Evolutionary conservation across 1,140 invertebrate species (phyloP), one percentile per base, ranked within the genome.

Genomic region (Trachelipus rathkii): DNA sequence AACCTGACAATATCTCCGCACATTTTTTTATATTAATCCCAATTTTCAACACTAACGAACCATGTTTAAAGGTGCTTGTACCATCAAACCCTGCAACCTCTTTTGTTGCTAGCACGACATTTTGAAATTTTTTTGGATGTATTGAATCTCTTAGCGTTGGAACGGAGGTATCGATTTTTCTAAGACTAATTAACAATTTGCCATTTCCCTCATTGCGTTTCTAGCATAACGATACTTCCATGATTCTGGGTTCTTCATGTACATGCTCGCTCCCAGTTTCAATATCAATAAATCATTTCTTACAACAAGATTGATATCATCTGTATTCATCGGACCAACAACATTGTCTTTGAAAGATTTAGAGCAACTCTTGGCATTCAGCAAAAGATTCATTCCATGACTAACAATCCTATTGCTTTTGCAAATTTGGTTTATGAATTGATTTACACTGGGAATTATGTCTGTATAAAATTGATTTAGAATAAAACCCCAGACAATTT

Each of bases 11-110:
- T 8, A 72, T 72, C 23, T 19, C n/a, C 2, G 71, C 71, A 24
- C 71, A 72, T 24, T 72, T 72, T 50, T 72, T 72, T 10, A 72
- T 0, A 33, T 19, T 23, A 50, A 19, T 44, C 7, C 71, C 71
- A 2, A 72, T 44, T 43, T 72, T 72, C 15, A 72, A 72, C 10
- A 6, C 71, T 7, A 72, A 10, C n/a, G 71, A 72, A 2, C 23
- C 50, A 15, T 19, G 11, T 60, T 60, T 19, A 60, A 13, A 60
- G 11, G 1, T 13, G 11, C 11, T 15, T 19, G 8, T 19, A 2
- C 50, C 50, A 19, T 60, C 50, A 60, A 60, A 60, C 1, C 50
- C 50, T 4, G 50, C 50, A 13, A 60, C 19, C 8, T 60, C 11
- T 19, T 60, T 60, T 19, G 50, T 8, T 2, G 50, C 50, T 15